Base-by-base conservation (phyloP, 2,888 invertebrate species). In the Carcina quercana region DNA sequence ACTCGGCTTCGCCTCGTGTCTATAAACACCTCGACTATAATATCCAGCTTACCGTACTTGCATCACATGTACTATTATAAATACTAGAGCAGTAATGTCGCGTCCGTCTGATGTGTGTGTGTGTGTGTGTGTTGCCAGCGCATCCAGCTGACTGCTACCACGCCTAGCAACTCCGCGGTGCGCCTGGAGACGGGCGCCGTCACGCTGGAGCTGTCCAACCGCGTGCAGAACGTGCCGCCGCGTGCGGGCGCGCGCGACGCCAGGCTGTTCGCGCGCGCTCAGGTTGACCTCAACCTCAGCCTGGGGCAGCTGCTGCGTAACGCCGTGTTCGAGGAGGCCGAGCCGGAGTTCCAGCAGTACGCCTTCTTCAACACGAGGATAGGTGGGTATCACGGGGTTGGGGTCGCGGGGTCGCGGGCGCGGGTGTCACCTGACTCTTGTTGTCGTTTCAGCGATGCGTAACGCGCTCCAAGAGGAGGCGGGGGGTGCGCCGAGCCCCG, bases 291-390 rank as follows among this genome's bases (percentile, higher is more conserved):
- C 5, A 98, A 96, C 74, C 74, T 98, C 4, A 95, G 96, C 24
- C 84, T 99, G n/a, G 98, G 98, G 0, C 98, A 98, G 62, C 86
- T 98, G 17, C 90, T 94, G 29, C 88, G 95, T 34, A 96, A 98
- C 71, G 94, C 95, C 0, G 89, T 98, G 74, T 98, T 97, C 64
- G 98, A 98, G 63, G 98, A 99, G 67, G 97, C 97, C 0, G 96
- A 97, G 53, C 93, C 97, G 0, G 98, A 99, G 68, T 98, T 98
- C 66, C 97, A 98, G 61, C 96, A 97, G 60, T 96, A 96, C 64
- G 98, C 98, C 1, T 98, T 97, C 79, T 99, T 99, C 79, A 96
- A 97, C 65, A 99, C 98, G 1, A 89, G 95, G 50, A 95, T 98
- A 47, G 91, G 94, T 30, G 15, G n/a, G n/a, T n/a, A n/a, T n/a